A percentile compares a stretch with the other conserved stretches of the same genome.
Conservation (phyloP, 1,140 invertebrate genomes). For the Ips nitidus region DNA sequence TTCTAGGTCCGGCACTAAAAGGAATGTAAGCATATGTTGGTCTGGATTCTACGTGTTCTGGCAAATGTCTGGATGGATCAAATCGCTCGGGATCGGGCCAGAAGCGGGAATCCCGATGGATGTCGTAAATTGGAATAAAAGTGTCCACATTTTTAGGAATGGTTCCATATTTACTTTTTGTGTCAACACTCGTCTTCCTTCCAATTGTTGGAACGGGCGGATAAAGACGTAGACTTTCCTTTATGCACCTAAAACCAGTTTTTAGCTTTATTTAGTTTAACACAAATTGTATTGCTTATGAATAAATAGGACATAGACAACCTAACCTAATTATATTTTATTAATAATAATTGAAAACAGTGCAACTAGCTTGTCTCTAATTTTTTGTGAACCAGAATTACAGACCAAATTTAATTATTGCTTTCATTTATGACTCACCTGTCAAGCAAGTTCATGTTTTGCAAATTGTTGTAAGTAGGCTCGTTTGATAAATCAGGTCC, state of each 20-base stretch:
- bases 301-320: no score
- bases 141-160: conserved; percentile 31
- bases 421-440: conserved; percentile 34
- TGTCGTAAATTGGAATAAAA: conserved; percentile 33
- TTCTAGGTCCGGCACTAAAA: conserved; percentile 66
- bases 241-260: conserved; percentile 54
- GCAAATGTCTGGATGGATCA: conserved; percentile 69
- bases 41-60: conserved; percentile 55
- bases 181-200: conserved; percentile 56
- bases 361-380: no score
- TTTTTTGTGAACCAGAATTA: no score
- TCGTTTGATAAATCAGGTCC: conserved; percentile 51
- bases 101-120: conserved; percentile 42
- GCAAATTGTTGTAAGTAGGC: conserved; percentile 60
- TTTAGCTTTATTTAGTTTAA: not conserved
- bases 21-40: conserved; percentile 62
- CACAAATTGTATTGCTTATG: no score
- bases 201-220: conserved; percentile 69
- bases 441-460: conserved; percentile 67
- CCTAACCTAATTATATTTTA: not conserved
- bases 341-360: not conserved
- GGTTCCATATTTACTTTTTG: conserved; percentile 45
- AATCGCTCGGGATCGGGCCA: conserved; percentile 68
- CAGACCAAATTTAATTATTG: not conserved
- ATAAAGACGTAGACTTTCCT: conserved; percentile 63